Conservation (phyloP, 2,888 invertebrate genomes). For the Nymphalis c-album region DNA sequence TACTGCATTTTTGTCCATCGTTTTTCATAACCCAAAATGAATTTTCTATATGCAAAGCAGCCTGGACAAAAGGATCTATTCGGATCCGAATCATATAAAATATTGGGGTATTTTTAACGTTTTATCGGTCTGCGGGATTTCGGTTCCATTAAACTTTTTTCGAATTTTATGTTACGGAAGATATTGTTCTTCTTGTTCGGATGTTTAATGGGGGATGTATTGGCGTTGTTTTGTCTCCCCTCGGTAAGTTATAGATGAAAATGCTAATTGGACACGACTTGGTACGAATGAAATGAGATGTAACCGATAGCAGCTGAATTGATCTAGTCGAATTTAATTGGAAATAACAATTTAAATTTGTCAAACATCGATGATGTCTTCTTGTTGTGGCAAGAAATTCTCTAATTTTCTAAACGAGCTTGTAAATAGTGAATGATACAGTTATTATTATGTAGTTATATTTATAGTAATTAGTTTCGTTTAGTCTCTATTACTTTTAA, state of each 20-base stretch:
- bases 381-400: too few relatives aligned
- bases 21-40: constrained; percentile 47
- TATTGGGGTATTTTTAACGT: constrained; percentile 72
- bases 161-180: constrained; percentile 78
- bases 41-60: constrained; percentile 73
- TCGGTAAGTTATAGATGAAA: constrained; percentile 37
- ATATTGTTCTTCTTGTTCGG: constrained; percentile 64
- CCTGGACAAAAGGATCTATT: constrained; percentile 66
- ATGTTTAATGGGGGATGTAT: constrained; percentile 43
- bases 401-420: background rate
- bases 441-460: too few relatives aligned
- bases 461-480: background rate
- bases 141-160: constrained; percentile 74
- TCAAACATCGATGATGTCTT: background rate
- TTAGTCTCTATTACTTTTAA: too few relatives aligned
- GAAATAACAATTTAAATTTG: background rate
- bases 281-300: constrained; percentile 31
- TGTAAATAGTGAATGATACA: too few relatives aligned
- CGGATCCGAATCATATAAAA: constrained; percentile 64
- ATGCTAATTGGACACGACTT: constrained; percentile 44
- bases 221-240: constrained; percentile 35
- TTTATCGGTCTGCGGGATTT: constrained; percentile 72
- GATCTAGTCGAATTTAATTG: background rate
- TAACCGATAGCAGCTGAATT: constrained; percentile 13
- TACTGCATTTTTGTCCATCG: constrained; percentile 67